Base-by-base conservation (phyloP, 2,888 invertebrate genomes). In the Leptopilina drosophilae region DNA sequence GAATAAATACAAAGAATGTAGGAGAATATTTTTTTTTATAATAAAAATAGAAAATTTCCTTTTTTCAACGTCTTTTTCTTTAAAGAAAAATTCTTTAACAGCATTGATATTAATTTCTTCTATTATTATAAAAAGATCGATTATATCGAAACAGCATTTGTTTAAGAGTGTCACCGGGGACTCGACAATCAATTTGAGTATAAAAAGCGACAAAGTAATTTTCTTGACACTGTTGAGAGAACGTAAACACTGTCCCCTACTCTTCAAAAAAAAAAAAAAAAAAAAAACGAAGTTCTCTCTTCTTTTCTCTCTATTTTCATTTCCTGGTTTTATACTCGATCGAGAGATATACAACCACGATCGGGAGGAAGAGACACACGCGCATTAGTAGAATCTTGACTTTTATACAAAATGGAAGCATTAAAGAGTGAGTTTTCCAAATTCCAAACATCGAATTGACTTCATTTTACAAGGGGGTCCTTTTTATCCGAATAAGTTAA, bases 401-500 rank as follows among this genome's bases (percentile, higher is more conserved):
- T 33, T 73, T 73, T 33, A 56, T 73, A n/a, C 33, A 53, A 33
- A 73, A 73, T 73, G 73, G 56, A 73, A 56, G 56, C 56, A 73
- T 73, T 26, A 73, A 73, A 73, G 49, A 73, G 73, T 73, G 56
- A 73, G 73, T 73, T 73, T 33, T 14, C 8, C 33, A 26, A 8
- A 42, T 73, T 73, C n/a, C 33, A 33, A 62, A 26, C 33, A 56
- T 73, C 56, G 33, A 8, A 20, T 33, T 56, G 56, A 53, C 8
- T 73, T 73, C n/a, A 56, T 73, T 56, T 53, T 73, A 53, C 73
- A 26, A 69, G 26, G 53, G 53, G 53, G 53, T 69, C 4, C 26
- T 8, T 33, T 14, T 33, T 14, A 49, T 69, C 69, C 53, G 33
- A 33, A 33, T 20, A 7, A 69, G 69, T 26, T 69, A 53, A 53